Base-by-base conservation (phyloP, 2,797 vertebrate genomes). In the Enteromius unitaeniatus region DNA sequence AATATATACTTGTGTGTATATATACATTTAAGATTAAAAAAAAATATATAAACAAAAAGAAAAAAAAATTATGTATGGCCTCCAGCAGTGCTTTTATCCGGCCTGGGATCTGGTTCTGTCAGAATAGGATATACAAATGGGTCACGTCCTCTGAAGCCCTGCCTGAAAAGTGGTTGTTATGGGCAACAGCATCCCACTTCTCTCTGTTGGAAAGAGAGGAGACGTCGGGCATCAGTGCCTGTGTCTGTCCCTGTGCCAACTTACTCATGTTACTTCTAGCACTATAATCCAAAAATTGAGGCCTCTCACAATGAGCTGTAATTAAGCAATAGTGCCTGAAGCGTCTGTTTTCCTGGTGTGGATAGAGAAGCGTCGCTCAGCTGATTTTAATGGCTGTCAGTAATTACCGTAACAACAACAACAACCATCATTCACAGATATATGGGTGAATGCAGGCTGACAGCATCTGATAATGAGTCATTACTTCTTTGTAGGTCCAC, bases 401-500 rank as follows among this genome's bases (percentile, higher is more conserved):
- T 82, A 82, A 79, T 82, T 72, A 72, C 64, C 19, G 3, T 15
- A 37, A 37, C 17, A 34, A 60, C 64, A 70, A 40, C 75, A 53
- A 40, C 67, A 65, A 21, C 60, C n/a, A 72, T 84, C 34, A n/a
- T 58, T 79, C 75, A 69, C 40, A 72, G 45, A 40, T 45, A 53
- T 64, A 74, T 55, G 31, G 19, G 26, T 69, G 64, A 42, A 42
- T 9, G n/a, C 14, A 51, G 31, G 58, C 17, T 40, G 58, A 49
- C 19, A n/a, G 55, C 6, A 2, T 64, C 58, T 85, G 31, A 60
- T 64, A 64, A 28, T 62, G 68, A 73, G 31, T 31, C 37, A 9
- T 79, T 47, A 14, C 82, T 73, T 72, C 28, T 82, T 62, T 42
- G 15, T 81, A 99, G 98, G 84, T 95, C 98, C 79, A 99, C 97